Evolutionary conservation across 2,888 invertebrate species (phyloP), one percentile per base, ranked within the genome.

Genomic region (Pristionchus mayeri): DNA sequence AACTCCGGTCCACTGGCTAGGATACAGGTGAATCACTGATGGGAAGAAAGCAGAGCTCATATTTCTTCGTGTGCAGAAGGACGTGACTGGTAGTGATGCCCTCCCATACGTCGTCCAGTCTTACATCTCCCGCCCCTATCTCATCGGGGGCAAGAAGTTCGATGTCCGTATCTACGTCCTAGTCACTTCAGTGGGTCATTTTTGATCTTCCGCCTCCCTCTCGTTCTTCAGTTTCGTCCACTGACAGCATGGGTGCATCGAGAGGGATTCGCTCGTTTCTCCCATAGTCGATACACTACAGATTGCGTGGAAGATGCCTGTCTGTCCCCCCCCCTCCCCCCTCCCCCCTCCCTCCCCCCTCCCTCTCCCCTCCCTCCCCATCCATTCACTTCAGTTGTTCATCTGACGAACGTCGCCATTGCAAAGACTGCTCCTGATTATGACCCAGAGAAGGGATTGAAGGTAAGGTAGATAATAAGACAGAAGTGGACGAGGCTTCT

Each of bases 191-290:
- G 91, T 91, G 30, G n/a, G 44, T 24, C 16, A 75, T 75, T n/a
- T 40, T n/a, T 40, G n/a, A 40, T 44, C 9, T 40, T 75, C 16
- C 44, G 7, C 4, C 34, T n/a, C 34, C 63, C 3, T 40, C 3
- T 27, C 3, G 16, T 21, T 54, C 34, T 60, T 60, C 86, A 96
- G 97, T 93, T 96, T 96, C 2, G 96, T 96, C 93, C 96, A 96
- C 60, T 96, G 96, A 60, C 96, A 96, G 93, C 94, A 96, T 90
- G 97, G 97, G 93, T 97, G 96, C 93, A 96, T 96, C 95, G 95
- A 63, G 95, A 95, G 88, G 95, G 95, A 0, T 95, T 95, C 92
- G 95, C 95, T 1, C 93, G 95, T 18, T 94, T 95, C 87, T 95
- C 95, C n/a, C 94, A 94, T 85, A 94, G 94, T 30, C 92, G 94